A percentile compares a stretch with the other conserved stretches of the same genome.
These are phyloP conservation scores for Syngnathus floridae DNA, from an alignment of 2,113 vertebrate species.

Conservation along the genomic window DNA sequence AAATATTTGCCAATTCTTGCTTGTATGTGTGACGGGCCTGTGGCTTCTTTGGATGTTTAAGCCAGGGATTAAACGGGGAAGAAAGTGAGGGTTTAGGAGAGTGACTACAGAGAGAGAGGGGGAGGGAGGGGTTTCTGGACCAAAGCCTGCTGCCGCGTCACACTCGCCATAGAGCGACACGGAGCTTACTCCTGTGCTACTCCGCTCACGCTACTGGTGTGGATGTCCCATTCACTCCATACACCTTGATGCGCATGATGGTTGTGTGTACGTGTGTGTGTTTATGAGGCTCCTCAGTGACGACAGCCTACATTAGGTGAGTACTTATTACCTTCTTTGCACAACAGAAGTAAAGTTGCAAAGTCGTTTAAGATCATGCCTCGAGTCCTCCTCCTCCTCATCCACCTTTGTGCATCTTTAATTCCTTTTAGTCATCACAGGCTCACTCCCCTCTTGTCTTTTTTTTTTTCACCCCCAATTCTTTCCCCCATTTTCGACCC, in stretches of 20 bases:
- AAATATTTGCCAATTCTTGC: not conserved
- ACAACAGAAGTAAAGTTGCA: conserved; percentile 20
- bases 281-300: conserved; percentile 54
- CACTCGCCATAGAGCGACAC: conserved; percentile 42
- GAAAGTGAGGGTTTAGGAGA: conserved; percentile 26
- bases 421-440: not conserved
- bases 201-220: conserved; percentile 27
- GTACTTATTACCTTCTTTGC: conserved; percentile 40
- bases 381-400: not conserved
- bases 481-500: not conserved
- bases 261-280: conserved; percentile 33
- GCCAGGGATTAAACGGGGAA: conserved; percentile 45
- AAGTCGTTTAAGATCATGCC: conserved; percentile 9
- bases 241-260: conserved; percentile 15
- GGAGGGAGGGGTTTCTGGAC: conserved; percentile 52
- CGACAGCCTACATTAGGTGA: conserved; percentile 64
- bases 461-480: not conserved
- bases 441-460: not conserved
- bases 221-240: conserved; percentile 40
- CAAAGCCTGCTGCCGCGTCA: conserved; percentile 52
- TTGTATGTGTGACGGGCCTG: conserved; percentile 11
- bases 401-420: not conserved
- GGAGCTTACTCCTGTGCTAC: conserved; percentile 26
- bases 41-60: conserved; percentile 30
- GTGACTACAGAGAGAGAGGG: conserved; percentile 22